phyloP scores from a whole-genome alignment of 1,140 invertebrate genomes.

The Sinella curviseta region DNA sequence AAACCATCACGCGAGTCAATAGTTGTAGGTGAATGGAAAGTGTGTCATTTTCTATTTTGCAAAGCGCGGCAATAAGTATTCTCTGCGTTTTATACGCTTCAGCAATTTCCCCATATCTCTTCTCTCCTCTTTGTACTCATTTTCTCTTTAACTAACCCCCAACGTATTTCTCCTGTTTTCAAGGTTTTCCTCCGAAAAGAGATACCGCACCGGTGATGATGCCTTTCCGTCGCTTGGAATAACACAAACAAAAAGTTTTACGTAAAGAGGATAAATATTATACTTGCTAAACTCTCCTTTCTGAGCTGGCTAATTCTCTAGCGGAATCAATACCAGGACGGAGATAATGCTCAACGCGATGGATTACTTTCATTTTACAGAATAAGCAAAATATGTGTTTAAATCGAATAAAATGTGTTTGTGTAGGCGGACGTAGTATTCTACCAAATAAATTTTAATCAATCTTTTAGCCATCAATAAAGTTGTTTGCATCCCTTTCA shows the following conservation, averaged over 20 bases:
- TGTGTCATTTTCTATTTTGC: too few species aligned
- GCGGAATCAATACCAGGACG: too few species aligned
- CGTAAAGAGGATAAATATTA: background rate
- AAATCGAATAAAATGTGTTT: too few species aligned
- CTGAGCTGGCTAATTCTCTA: background rate
- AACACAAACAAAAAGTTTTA: background rate
- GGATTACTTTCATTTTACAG: background rate
- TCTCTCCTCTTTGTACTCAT: background rate
- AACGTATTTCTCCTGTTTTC: background rate
- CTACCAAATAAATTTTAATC: too few species aligned
- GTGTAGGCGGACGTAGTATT: too few species aligned
- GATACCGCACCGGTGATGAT: background rate
- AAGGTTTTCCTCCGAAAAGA: background rate
- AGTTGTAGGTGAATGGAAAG: too few species aligned
- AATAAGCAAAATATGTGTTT: too few species aligned
- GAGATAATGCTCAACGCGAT: background rate
- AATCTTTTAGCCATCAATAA: too few species aligned
- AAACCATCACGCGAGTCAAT: too few species aligned
- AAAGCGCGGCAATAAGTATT: too few species aligned
- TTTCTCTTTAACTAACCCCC: background rate
- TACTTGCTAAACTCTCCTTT: background rate
- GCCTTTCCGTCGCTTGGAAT: background rate
- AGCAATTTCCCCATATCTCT: background rate
- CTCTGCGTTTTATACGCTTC: background rate
- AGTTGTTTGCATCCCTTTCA: too few species aligned